Evolutionary conservation across 2,888 invertebrate species (phyloP).

Genomic region (Diplolepis rosae): DNA sequence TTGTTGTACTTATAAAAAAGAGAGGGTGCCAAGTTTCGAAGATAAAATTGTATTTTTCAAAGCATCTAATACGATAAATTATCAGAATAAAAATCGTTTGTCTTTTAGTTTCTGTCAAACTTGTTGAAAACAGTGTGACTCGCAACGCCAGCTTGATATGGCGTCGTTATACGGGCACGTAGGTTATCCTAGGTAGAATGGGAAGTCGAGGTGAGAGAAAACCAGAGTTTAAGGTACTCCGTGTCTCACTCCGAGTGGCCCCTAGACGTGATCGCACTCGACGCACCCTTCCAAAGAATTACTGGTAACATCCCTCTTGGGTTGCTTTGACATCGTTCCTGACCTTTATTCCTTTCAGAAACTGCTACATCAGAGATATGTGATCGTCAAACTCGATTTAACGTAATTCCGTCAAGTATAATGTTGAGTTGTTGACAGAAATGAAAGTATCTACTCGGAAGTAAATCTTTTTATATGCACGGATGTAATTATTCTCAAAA

Average conservation of each 20-base stretch:
- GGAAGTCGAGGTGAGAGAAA: conserved; percentile 48
- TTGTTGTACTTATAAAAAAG: too few relatives aligned
- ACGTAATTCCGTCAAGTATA: not conserved
- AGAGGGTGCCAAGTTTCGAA: not conserved
- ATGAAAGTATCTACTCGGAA: not conserved
- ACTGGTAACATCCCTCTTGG: conserved; percentile 59
- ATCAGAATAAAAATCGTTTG: not conserved
- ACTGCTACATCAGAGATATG: conserved; percentile 3
- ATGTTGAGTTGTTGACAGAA: too few relatives aligned
- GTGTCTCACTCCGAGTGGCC: conserved; percentile 58
- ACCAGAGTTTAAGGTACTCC: conserved; percentile 68
- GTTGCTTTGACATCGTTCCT: conserved; percentile 62
- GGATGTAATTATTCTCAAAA: too few relatives aligned
- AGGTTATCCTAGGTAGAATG: conserved; percentile 16
- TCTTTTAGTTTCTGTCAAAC: conserved; percentile 14
- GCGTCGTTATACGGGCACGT: conserved; percentile 26
- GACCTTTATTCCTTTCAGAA: conserved; percentile 47
- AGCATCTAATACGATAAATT: not conserved
- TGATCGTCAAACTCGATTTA: conserved; percentile 35
- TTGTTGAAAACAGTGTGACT: conserved; percentile 24
- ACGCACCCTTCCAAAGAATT: conserved; percentile 62
- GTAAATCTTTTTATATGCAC: too few relatives aligned
- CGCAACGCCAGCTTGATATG: conserved; percentile 10
- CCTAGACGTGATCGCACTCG: conserved; percentile 67
- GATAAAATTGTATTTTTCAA: not conserved